These are phyloP conservation scores for Hypena proboscidalis DNA, from an alignment of 2,888 invertebrate genomes.

Conservation along the genomic window DNA sequence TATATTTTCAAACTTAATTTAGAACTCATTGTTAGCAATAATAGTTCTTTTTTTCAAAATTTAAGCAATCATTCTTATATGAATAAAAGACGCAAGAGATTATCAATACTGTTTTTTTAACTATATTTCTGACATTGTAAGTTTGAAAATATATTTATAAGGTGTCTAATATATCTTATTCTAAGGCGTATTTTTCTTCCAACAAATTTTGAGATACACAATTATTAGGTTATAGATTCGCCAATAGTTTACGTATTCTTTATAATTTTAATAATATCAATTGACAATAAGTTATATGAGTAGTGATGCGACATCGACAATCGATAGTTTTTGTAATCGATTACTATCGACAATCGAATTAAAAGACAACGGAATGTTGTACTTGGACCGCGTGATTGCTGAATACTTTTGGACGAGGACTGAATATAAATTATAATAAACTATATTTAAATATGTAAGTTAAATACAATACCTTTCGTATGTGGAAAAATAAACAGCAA, in stretches of 20 bases:
- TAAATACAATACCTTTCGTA: neutral
- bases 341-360: constrained; percentile 33
- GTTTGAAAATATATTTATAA: too few species aligned
- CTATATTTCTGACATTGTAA: too few species aligned
- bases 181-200: constrained; percentile 40
- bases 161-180: constrained; percentile 30
- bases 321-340: constrained; percentile 33
- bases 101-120: too few species aligned
- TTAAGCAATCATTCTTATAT: too few species aligned
- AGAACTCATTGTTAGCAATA: too few species aligned
- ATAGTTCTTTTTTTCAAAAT: too few species aligned
- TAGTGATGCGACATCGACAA: constrained; percentile 30
- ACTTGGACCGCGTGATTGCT: constrained; percentile 16
- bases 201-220: constrained; percentile 48
- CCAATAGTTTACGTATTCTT: constrained; percentile 39
- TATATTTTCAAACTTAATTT: too few species aligned
- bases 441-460: neutral
- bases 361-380: constrained; percentile 40
- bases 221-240: constrained; percentile 46
- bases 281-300: constrained; percentile 47
- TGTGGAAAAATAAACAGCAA: constrained; percentile 18
- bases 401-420: constrained; percentile 9
- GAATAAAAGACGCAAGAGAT: too few species aligned
- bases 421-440: neutral
- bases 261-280: constrained; percentile 48